Evolutionary conservation across 2,113 vertebrate genomes (phyloP), one percentile per base, ranked within the genome.

Genomic region (Proteles cristata): DNA sequence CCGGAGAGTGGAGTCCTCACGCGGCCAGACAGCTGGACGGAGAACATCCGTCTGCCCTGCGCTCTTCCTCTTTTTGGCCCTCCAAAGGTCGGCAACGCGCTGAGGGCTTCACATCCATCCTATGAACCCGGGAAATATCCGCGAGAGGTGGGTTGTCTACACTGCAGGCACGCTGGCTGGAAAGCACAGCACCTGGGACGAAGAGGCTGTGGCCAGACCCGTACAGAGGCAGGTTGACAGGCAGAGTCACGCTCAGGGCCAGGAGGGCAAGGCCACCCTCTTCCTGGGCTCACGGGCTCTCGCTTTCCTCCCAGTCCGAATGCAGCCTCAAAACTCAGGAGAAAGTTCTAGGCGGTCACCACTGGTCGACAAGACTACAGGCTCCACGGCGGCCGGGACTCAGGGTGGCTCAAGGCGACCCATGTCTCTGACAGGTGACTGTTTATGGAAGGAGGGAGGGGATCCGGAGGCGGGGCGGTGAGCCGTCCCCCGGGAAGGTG

Each of bases 61-160:
- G 39, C 39, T 39, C 39, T 80, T 23, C 35, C 0, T 8, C 31
- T 50, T 53, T 6, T 2, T 21, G 69, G 23, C 55, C 53, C 4
- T 11, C 15, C 63, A n/a, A 2, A 43, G 82, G 71, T 2, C 0
- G 7, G 39, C 25, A 6, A 0, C 0, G 4, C 8, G 45, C 48
- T 1, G 23, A 26, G 26, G 7, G 28, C 58, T 53, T n/a, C 19
- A 0, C 11, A 0, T 0, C 1, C 16, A 0, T 16, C 25, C 39
- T 16, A 1, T 11, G 65, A 7, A 2, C 53, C 45, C 3, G 1
- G 4, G 31, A 74, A 94, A 4, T 4, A 8, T 2, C 50, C 2
- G 0, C 0, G 7, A 31, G 31, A 61, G 23, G 31, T 0, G 1
- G 2, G 7, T 2, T 2, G 11, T 11, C 6, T 2, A 14, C 8